Conservation (phyloP, 2,113 vertebrate species). For the Sapajus apella region DNA sequence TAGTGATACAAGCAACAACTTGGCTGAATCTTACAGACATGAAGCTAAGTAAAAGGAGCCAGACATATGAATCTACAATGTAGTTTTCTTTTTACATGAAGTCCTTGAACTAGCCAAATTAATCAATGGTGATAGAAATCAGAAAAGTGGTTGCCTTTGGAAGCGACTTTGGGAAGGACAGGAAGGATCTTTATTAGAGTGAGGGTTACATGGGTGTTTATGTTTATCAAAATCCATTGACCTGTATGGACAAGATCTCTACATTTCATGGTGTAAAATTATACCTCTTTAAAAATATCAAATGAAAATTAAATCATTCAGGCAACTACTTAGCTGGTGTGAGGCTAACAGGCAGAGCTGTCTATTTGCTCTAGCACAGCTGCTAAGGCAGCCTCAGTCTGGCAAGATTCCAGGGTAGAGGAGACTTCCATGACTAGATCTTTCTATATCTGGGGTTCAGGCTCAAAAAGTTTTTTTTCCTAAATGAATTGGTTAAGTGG, state of each 20-base stretch:
- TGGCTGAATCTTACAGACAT: neutral
- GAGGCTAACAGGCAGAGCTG: neutral
- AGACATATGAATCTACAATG: neutral
- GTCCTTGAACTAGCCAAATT: neutral
- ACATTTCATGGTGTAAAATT: slow-evolving; percentile 12
- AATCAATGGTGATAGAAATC: neutral
- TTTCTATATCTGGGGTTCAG: neutral
- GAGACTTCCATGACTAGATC: neutral
- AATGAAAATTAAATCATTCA: neutral
- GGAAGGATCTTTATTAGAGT: neutral
- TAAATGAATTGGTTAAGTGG: neutral
- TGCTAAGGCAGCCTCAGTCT: neutral
- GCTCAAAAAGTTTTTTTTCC: neutral
- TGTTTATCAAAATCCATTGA: neutral
- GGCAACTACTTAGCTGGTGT: neutral
- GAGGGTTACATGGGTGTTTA: neutral
- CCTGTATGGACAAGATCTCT: neutral
- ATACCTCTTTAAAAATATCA: neutral
- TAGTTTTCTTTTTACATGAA: neutral
- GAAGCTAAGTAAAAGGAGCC: neutral
- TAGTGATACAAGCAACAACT: neutral
- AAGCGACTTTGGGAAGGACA: neutral
- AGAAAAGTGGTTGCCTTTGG: neutral
- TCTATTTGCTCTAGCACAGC: neutral
- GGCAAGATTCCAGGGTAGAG: neutral